A percentile compares a stretch with the other conserved stretches of the same genome.
Evolutionary conservation across 2,797 vertebrate genomes (phyloP).

Genomic region (Pristis pectinata): DNA sequence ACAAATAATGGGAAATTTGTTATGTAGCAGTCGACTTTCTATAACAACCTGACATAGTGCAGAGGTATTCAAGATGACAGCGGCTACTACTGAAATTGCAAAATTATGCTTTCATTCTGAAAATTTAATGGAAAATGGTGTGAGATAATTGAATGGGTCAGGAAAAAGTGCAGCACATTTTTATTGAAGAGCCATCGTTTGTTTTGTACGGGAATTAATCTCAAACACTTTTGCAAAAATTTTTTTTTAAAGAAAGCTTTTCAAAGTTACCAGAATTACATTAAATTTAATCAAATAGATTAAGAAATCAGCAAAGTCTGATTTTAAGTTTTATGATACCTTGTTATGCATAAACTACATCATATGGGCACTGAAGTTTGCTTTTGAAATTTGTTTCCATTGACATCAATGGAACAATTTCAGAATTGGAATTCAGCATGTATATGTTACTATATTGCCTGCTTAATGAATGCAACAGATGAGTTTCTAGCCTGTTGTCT

Average conservation of each 20-base stretch:
- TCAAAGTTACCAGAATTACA: not conserved
- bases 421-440: no score
- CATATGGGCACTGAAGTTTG: not conserved
- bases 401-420: no score
- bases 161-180: not conserved
- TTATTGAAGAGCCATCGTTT: not conserved
- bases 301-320: not conserved
- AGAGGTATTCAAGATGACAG: slow-evolving; percentile 21
- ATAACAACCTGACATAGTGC: slow-evolving; percentile 21
- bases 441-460: no score
- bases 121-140: slow-evolving; percentile 24
- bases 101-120: slow-evolving; percentile 32
- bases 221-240: not conserved
- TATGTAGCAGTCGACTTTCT: slow-evolving; percentile 20
- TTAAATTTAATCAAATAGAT: not conserved
- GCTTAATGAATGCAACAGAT: no score
- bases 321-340: not conserved
- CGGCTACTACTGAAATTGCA: slow-evolving; percentile 24
- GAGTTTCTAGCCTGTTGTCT: not conserved
- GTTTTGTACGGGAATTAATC: not conserved
- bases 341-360: not conserved
- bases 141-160: slow-evolving; percentile 32
- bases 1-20: slow-evolving; percentile 32
- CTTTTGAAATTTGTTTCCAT: no score
- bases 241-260: not conserved